phyloP scores from a whole-genome alignment of 2,113 vertebrate species.

The human region GRCh38 chr14:80135001-80135500 shows the following conservation, averaged over 20 bases:
- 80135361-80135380: not conserved
- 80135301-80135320: not conserved
- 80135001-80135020: not conserved
- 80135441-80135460: slow-evolving; percentile 44
- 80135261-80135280: not conserved
- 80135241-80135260: slow-evolving; percentile 43
- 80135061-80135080: not conserved
- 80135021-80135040: not conserved
- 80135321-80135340: slow-evolving; percentile 26
- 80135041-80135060: not conserved
- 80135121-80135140: not conserved
- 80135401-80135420: not conserved
- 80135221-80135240: not conserved
- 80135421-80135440: not conserved
- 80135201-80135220: slow-evolving; percentile 13
- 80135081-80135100: not conserved
- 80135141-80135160: not conserved
- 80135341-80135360: slow-evolving; percentile 26
- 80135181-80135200: not conserved
- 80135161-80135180: not conserved
- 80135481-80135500: not conserved
- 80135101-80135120: not conserved
- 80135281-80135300: not conserved
- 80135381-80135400: not conserved
- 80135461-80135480: not conserved